Base-by-base conservation (phyloP, 2,113 vertebrate genomes). In the Notarius quadriscutis region DNA sequence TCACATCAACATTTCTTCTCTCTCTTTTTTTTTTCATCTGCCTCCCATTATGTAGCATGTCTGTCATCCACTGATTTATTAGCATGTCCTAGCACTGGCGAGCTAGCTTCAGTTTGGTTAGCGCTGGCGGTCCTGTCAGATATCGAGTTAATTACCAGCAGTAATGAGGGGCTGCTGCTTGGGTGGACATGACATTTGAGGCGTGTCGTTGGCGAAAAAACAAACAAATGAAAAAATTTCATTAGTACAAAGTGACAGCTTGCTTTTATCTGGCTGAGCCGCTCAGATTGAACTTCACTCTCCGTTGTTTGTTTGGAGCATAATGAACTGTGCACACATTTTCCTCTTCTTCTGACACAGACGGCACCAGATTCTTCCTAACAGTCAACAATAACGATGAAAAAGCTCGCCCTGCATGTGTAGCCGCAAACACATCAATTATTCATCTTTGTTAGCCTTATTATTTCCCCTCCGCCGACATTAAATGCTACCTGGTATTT, bases 1-100 rank as follows among this genome's bases (percentile, higher is more conserved):
- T 96, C 96, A 96, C 97, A 96, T 97, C 96, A 95, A 95, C 96
- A 94, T 96, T 96, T 86, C 48, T 96, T 95, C 94, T 96, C 94
- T 62, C 65, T 10, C 18, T 30, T 41, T 41, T 87, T 92, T 92
- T 92, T 81, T 90, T 89, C 94, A 96, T 95, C 95, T 94, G 95
- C 95, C 95, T 96, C 94, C 95, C 95, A 95, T 96, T 95, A 95
- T 96, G 96, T 50, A 95, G 94, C 95, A 93, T 95, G 94, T 89
- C 93, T 97, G 96, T 97, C 93, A 88, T 88, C 89, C 87, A 62
- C n/a, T 89, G 91, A 92, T 93, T 93, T 93, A 94, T 92, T 92
- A 93, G 92, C 91, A 90, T 90, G 91, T 91, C 89, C 92, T 92
- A 91, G 91, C 90, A 67, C 93, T 11, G 71, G 18, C 57, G 80